These are phyloP conservation scores for Tolypeutes matacus DNA, from an alignment of 2,797 vertebrate genomes.

Conservation along the genomic window DNA sequence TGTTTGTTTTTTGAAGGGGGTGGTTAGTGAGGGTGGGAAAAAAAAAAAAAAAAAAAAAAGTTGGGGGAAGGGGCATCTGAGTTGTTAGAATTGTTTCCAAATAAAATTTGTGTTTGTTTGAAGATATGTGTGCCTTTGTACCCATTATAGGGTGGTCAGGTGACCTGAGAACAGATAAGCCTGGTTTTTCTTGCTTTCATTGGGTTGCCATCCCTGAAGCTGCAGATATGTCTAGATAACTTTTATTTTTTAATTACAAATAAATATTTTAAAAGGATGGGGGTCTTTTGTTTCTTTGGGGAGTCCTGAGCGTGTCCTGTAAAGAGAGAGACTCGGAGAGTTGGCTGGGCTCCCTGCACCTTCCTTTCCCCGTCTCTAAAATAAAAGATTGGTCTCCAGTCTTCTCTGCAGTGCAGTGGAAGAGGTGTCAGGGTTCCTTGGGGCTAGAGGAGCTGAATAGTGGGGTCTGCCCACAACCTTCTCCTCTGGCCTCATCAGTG, in stretches of 20 bases:
- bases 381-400: neutral
- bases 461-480: no score
- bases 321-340: neutral
- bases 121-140: constrained; percentile 85
- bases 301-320: neutral
- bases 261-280: constrained; percentile 85
- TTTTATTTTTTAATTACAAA: constrained; percentile 92
- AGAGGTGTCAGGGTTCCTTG: fast-evolving
- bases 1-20: neutral
- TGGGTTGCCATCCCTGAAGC: constrained; percentile 85
- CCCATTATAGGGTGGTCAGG: constrained; percentile 58
- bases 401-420: neutral
- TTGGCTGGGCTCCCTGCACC: neutral
- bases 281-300: constrained; percentile 70
- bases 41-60: constrained; percentile 33
- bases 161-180: constrained; percentile 76
- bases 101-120: constrained; percentile 81
- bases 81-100: constrained; percentile 77
- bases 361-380: neutral
- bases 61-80: constrained; percentile 44
- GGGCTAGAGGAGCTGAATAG: no score
- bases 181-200: constrained; percentile 85
- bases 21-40: constrained; percentile 1
- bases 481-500: no score
- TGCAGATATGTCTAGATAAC: constrained; percentile 89